These are phyloP conservation scores for Syngnathoides biaculeatus DNA, from an alignment of 2,113 vertebrate species.

Conservation along the genomic window DNA sequence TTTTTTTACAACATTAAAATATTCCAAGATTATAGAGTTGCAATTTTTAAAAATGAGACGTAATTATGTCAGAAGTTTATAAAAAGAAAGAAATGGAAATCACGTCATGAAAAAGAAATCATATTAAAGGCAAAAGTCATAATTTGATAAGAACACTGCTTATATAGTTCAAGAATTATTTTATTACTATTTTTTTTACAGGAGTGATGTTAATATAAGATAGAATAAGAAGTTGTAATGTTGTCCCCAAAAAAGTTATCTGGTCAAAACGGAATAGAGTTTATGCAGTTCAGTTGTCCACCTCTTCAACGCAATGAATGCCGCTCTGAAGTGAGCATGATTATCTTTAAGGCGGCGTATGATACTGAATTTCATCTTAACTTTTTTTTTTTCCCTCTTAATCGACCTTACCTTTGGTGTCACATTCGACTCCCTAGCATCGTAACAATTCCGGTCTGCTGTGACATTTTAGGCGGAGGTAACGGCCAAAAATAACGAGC, in stretches of 20 bases:
- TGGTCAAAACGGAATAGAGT: no score
- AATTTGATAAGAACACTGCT: no score
- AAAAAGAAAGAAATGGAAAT: neutral
- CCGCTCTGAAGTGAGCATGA: neutral
- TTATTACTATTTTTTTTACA: no score
- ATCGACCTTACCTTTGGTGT: constrained; percentile 46
- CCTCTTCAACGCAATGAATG: neutral
- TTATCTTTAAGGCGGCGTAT: neutral
- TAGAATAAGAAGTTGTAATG: no score
- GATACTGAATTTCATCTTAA: neutral
- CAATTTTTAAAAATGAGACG: neutral
- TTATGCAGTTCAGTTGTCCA: neutral
- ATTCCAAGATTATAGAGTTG: no score
- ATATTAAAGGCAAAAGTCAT: no score
- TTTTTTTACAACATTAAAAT: no score
- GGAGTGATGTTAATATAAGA: no score
- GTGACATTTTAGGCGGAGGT: constrained; percentile 54
- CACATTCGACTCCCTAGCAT: constrained; percentile 20
- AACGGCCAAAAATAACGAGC: constrained; percentile 45
- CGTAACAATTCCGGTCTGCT: constrained; percentile 2
- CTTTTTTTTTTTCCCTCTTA: neutral
- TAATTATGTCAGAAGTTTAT: no score
- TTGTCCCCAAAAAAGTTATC: no score
- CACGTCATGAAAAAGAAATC: neutral
- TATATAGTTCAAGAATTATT: no score